A percentile compares a stretch with the other conserved stretches of the same genome.
phyloP scores from a whole-genome alignment of 2,113 vertebrate genomes.

The Cacatua alba region DNA sequence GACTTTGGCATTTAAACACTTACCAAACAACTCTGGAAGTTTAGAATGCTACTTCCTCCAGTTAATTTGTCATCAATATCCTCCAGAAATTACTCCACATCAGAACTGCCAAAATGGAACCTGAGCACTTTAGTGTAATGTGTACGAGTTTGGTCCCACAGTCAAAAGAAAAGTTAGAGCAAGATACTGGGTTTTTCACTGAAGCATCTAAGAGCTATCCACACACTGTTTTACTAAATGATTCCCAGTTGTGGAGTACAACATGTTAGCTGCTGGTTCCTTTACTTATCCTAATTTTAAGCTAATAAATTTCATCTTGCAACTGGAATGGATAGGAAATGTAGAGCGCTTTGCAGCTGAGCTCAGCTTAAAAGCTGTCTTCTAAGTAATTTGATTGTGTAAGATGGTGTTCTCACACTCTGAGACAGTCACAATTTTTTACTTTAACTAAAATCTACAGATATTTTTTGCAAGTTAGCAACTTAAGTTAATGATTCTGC shows the following conservation, averaged over 20 bases:
- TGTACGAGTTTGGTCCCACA: background rate
- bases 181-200: background rate
- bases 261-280: background rate
- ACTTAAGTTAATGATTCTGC: background rate
- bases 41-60: background rate
- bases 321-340: background rate
- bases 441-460: background rate
- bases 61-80: background rate
- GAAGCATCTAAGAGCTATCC: background rate
- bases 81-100: background rate
- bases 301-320: background rate
- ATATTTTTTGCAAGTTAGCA: background rate
- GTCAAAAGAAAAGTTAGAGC: background rate
- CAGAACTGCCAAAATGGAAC: background rate
- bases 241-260: background rate
- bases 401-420: background rate
- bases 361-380: background rate
- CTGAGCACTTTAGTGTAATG: accelerated
- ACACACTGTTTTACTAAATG: background rate
- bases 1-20: background rate
- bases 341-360: background rate
- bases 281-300: background rate
- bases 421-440: background rate
- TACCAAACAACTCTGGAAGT: background rate
- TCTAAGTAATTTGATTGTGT: background rate